Conservation (phyloP, 1,140 invertebrate species). For the Frieseomelitta varia region DNA sequence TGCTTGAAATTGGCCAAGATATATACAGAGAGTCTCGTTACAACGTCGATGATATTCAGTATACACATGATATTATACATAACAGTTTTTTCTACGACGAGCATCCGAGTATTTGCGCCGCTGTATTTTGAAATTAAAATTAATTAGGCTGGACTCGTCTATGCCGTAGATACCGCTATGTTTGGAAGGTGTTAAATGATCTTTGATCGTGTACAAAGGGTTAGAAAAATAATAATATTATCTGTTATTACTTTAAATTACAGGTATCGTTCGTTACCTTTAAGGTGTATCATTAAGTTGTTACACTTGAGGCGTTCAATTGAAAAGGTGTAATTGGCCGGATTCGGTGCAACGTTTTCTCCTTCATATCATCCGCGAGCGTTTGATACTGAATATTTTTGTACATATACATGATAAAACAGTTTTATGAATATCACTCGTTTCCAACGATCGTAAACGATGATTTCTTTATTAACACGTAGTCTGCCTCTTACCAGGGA, state of each 20-base stretch:
- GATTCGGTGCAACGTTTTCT: background rate
- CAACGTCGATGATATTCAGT: too few relatives aligned
- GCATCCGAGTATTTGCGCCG: too few relatives aligned
- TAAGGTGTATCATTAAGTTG: slow-evolving; percentile 15
- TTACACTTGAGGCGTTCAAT: background rate
- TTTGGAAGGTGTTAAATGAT: background rate
- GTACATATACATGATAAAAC: background rate
- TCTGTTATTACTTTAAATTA: slow-evolving; percentile 10
- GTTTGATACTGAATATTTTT: background rate
- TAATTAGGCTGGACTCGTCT: too few relatives aligned
- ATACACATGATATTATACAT: too few relatives aligned
- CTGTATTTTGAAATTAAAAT: background rate
- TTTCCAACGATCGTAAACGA: background rate
- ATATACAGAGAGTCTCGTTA: too few relatives aligned
- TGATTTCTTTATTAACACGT: background rate
- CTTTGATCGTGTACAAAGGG: background rate
- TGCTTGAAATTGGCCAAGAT: too few relatives aligned
- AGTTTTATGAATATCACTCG: background rate
- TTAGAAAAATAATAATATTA: background rate
- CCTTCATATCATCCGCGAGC: background rate
- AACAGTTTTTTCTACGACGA: too few relatives aligned
- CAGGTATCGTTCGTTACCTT: slow-evolving; percentile 13
- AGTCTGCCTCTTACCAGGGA: background rate
- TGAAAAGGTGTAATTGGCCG: background rate
- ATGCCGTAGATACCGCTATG: too few relatives aligned